phyloP scores from a whole-genome alignment of 2,113 vertebrate species.

The Stigmatopora argus region DNA sequence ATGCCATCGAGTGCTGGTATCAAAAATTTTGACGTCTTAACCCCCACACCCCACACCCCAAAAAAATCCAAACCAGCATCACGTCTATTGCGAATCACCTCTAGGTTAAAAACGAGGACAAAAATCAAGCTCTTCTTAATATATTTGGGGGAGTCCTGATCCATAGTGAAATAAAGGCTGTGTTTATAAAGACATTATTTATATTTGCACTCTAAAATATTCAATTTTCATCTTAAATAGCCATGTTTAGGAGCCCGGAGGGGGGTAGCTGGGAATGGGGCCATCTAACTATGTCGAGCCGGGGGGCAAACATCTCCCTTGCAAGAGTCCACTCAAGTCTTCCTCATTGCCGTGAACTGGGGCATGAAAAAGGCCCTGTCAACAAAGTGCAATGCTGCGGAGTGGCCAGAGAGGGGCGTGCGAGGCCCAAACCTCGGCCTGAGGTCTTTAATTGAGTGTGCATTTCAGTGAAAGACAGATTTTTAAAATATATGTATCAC shows the following conservation, averaged over 20 bases:
- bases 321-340: conserved; percentile 37
- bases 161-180: not conserved
- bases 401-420: conserved; percentile 44
- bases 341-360: conserved; percentile 51
- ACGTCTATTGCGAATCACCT: too few relatives aligned
- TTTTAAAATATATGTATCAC: too few relatives aligned
- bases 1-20: too few relatives aligned
- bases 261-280: conserved; percentile 50
- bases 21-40: too few relatives aligned
- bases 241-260: not conserved
- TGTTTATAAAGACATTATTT: not conserved
- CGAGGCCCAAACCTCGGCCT: conserved; percentile 3
- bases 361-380: conserved; percentile 50
- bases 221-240: not conserved
- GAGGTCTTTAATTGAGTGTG: too few relatives aligned
- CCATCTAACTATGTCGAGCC: conserved; percentile 57
- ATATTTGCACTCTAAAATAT: not conserved
- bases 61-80: too few relatives aligned
- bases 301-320: conserved; percentile 38
- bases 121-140: too few relatives aligned
- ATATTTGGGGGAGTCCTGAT: too few relatives aligned
- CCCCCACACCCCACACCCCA: too few relatives aligned
- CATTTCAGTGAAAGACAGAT: too few relatives aligned
- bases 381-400: conserved; percentile 50
- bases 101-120: too few relatives aligned